A percentile compares a stretch with the other conserved stretches of the same genome.
These are phyloP conservation scores for Microcebus jonahi DNA, from an alignment of 2,113 vertebrate genomes.

Conservation along the genomic window DNA sequence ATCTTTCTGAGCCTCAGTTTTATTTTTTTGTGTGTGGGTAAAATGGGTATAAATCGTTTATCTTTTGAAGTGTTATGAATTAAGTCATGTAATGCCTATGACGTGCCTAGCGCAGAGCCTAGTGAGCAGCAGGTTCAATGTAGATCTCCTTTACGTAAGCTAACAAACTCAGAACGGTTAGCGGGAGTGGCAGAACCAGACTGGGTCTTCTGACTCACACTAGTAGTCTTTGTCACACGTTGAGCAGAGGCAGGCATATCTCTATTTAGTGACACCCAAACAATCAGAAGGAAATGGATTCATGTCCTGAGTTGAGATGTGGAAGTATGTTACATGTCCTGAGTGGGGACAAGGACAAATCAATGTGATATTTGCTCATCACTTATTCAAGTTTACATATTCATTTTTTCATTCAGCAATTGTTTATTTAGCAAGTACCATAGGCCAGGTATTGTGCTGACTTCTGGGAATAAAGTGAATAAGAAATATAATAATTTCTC, in stretches of 20 bases:
- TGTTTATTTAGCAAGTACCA: slow-evolving; percentile 65
- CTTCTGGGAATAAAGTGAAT: slow-evolving; percentile 66
- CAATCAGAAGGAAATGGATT: neutral
- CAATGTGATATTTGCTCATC: slow-evolving; percentile 1
- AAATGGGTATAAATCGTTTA: neutral
- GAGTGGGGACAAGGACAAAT: neutral
- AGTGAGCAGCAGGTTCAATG: neutral
- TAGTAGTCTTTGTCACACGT: neutral
- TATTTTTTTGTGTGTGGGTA: neutral
- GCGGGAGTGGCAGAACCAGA: too few species aligned
- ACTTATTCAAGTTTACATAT: slow-evolving; percentile 45
- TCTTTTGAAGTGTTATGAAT: neutral
- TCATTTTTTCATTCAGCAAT: slow-evolving; percentile 16
- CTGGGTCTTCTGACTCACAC: neutral
- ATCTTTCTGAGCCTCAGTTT: neutral
- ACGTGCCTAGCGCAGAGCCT: neutral
- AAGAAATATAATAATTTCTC: slow-evolving; percentile 66
- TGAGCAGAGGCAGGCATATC: neutral
- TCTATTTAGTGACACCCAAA: neutral
- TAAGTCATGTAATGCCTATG: neutral
- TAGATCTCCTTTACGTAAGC: neutral
- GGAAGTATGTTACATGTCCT: neutral
- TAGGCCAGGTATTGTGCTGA: slow-evolving; percentile 48
- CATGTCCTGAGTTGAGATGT: neutral
- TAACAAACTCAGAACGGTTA: neutral